A percentile compares a stretch with the other conserved stretches of the same genome.
These are phyloP conservation scores for Pleuronectes platessa DNA, from an alignment of 2,113 vertebrate genomes.

Conservation along the genomic window DNA sequence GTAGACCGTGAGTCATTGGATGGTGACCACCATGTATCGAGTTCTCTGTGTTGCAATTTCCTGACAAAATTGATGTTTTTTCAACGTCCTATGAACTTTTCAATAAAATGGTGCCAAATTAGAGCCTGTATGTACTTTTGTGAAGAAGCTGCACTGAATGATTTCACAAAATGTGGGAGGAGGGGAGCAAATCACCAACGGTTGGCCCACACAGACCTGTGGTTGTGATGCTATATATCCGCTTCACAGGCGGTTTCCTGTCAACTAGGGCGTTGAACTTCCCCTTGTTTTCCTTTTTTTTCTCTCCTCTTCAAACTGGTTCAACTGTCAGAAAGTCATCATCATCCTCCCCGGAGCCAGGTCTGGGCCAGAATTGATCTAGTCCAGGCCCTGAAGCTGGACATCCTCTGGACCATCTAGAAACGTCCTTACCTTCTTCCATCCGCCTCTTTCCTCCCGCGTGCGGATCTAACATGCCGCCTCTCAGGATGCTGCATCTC, in stretches of 20 bases:
- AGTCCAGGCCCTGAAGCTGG: not conserved
- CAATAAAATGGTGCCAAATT: constrained; percentile 23
- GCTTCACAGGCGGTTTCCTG: constrained; percentile 40
- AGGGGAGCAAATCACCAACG: not conserved
- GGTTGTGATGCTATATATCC: constrained; percentile 22
- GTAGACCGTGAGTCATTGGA: not conserved
- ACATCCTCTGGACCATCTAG: not conserved
- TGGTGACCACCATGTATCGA: not conserved
- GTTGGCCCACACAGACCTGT: not conserved
- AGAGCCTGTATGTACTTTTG: not conserved
- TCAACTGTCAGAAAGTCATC: not conserved
- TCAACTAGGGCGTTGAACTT: constrained; percentile 30
- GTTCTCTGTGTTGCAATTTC: constrained; percentile 7
- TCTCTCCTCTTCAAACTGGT: accelerated
- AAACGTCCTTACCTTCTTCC: not conserved
- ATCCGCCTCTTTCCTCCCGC: not conserved
- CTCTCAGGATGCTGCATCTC: constrained; percentile 25
- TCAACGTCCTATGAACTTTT: constrained; percentile 2
- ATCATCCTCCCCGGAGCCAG: not conserved
- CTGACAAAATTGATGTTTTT: not conserved
- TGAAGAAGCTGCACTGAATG: not conserved
- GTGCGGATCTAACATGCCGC: constrained; percentile 32
- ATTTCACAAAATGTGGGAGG: not conserved
- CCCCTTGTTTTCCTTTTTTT: not conserved
- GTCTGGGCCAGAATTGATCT: not conserved